Evolutionary conservation across 2,113 vertebrate genomes (phyloP), one percentile per base, ranked within the genome.

Genomic region (Rostratula benghalensis): DNA sequence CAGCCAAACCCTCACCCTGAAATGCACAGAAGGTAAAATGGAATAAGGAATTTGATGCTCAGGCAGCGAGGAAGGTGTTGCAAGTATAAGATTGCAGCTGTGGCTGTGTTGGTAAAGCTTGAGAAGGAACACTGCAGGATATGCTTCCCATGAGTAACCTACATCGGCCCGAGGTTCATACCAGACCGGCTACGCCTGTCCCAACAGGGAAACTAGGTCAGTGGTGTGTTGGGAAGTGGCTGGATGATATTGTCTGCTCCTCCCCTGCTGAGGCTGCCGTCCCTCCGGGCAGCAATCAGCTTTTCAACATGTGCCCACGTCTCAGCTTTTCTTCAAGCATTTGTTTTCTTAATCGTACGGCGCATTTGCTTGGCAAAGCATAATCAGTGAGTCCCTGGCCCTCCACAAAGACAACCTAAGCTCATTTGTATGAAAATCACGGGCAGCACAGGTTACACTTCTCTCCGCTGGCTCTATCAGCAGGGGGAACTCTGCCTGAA

Each of bases 121-220:
- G 68, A 90, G 80, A 53, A 74, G 53, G 33, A 69, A 3, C 1
- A 4, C 61, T 79, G 51, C 33, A 23, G 28, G 64, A 48, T 9
- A 57, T 81, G 51, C 77, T 82, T 79, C 86, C 74, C 74, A 61
- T 2, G 1, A 89, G 35, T 35, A 91, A 64, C 17, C 22, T 63
- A 15, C 74, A 21, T 0, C 1, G 1, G 39, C 28, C 56, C 57
- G 9, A 46, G 35, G 74, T 31, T 91, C 33, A 31, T 57, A 39
- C 3, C 80, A 87, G 78, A 63, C 35, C 5, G 0, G 63, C 21
- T 91, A 25, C 0, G 21, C 24, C 51, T 30, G 61, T 46, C 45
- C 93, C 83, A 50, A 0, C 2, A 41, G 56, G 90, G 67, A 90
- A 97, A 91, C 51, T 86, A 10, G 94, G 94, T 95, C 95, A 93